Evolutionary conservation across 2,888 invertebrate genomes (phyloP).

Genomic region (Xanthostigma xanthostigma): DNA sequence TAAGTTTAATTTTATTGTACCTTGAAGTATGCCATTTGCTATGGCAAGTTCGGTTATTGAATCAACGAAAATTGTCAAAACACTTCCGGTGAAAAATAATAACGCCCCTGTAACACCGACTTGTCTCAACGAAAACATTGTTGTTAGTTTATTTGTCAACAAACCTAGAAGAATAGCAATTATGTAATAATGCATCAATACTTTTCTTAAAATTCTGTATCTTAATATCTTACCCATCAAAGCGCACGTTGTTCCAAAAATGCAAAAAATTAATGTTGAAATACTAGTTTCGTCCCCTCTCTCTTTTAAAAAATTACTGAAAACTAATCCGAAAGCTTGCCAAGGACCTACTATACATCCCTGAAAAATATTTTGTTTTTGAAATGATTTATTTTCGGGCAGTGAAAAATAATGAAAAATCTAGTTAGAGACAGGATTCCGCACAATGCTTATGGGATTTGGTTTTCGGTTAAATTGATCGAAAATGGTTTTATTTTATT

Average conservation of each 20-base stretch:
- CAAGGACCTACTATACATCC: conserved; percentile 49
- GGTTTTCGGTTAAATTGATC: too few relatives aligned
- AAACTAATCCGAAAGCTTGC: conserved; percentile 54
- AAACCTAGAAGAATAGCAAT: background rate
- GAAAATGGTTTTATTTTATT: too few relatives aligned
- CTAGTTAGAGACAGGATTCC: too few relatives aligned
- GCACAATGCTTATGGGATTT: too few relatives aligned
- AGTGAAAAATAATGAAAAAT: too few relatives aligned
- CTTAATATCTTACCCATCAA: conserved; percentile 34
- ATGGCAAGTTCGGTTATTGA: conserved; percentile 46
- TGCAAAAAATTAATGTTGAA: conserved; percentile 51
- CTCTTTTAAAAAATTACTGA: conserved; percentile 49
- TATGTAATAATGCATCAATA: background rate
- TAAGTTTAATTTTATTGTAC: conserved; percentile 20
- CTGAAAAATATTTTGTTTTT: conserved; percentile 28
- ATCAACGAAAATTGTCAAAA: conserved; percentile 44
- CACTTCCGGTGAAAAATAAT: conserved; percentile 45
- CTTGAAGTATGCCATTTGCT: conserved; percentile 48
- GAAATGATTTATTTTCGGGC: too few relatives aligned
- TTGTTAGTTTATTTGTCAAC: conserved; percentile 5
- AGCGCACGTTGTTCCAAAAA: conserved; percentile 48
- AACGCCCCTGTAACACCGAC: conserved; percentile 51
- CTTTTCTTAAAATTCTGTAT: background rate
- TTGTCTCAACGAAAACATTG: conserved; percentile 40
- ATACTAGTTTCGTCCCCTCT: conserved; percentile 54